phyloP scores from a whole-genome alignment of 2,797 vertebrate species.

The Hydrocynus forskahlii region DNA sequence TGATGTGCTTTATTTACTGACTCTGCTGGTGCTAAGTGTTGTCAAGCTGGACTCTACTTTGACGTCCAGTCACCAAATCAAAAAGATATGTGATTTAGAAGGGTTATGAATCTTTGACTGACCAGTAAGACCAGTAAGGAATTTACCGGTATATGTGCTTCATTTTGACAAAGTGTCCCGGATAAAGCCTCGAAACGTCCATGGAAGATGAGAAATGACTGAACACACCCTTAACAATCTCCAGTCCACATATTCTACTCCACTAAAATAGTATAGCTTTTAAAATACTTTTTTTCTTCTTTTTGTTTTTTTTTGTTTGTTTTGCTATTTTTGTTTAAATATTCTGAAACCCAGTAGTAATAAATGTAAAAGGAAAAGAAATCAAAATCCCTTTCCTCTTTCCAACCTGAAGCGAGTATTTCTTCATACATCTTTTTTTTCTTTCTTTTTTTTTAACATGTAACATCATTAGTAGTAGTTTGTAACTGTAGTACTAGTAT shows the following conservation, averaged over 20 bases:
- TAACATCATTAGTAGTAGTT: slow-evolving; percentile 83
- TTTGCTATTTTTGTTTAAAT: slow-evolving; percentile 75
- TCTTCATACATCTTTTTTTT: slow-evolving; percentile 71
- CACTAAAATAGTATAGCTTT: slow-evolving; percentile 85
- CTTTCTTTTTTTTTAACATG: slow-evolving; percentile 69
- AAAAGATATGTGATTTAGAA: not conserved
- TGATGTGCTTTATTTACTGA: slow-evolving; percentile 38
- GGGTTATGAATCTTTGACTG: not conserved
- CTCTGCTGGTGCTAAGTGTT: slow-evolving; percentile 14
- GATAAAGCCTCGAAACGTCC: slow-evolving; percentile 19
- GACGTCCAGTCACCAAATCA: not conserved
- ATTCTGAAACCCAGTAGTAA: slow-evolving; percentile 82
- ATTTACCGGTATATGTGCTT: slow-evolving; percentile 47
- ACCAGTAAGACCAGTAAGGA: slow-evolving; percentile 11
- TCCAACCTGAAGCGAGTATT: slow-evolving; percentile 82
- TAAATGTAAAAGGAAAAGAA: slow-evolving; percentile 82
- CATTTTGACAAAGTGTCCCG: slow-evolving; percentile 23
- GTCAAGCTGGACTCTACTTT: not conserved
- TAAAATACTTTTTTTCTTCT: slow-evolving; percentile 68
- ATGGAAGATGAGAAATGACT: slow-evolving; percentile 58
- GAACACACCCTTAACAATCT: slow-evolving; percentile 78
- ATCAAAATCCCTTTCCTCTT: slow-evolving; percentile 74
- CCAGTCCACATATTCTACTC: slow-evolving; percentile 81
- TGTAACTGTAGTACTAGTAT: slow-evolving; percentile 78
- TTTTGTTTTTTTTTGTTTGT: slow-evolving; percentile 60